Base-by-base conservation (phyloP, 2,888 invertebrate genomes). In the Drosophila algonquin region DNA sequence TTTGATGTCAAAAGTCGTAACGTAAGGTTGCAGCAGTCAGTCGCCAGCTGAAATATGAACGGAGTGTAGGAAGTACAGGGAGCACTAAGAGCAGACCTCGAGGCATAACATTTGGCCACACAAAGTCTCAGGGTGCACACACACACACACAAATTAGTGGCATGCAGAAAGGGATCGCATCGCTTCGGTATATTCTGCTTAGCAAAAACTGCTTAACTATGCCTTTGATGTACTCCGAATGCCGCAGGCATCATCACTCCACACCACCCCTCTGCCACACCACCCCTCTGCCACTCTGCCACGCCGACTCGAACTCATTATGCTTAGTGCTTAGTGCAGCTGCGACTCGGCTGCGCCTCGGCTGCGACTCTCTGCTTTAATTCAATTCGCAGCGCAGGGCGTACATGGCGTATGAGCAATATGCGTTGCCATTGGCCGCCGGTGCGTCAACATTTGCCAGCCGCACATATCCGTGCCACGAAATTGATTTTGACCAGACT, bases 1-100 rank as follows among this genome's bases (percentile, higher is more conserved):
- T 87, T 82, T 87, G 83, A 82, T 77, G 82, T 82, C 76, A 74
- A 76, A 79, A 84, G 74, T 83, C 86, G 63, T 75, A 60, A 61
- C 86, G 63, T 75, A 60, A 61, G 70, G 73, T 69, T 76, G 80
- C 82, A 58, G 57, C 63, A 65, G 18, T 3, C 21, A 21, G 30
- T 51, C 59, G 56, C 55, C 76, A 70, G 72, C 55, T 72, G 70
- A 85, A 77, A 77, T 77, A 74, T 87, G 77, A 87, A 76, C 73
- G n/a, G n/a, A n/a, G n/a, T n/a, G n/a, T n/a, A n/a, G 58, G 55
- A 35, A 45, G 63, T 18, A 1, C 75, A 62, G 16, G 40, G 14
- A 14, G 40, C 40, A 40, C 40, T 14, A 14, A 40, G 40, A 40
- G 40, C 40, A n/a, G 2, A 6, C 14, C 40, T 12, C 40, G 46